Base-by-base conservation (phyloP, 2,888 invertebrate species). In the Rhodophaea formosa region DNA sequence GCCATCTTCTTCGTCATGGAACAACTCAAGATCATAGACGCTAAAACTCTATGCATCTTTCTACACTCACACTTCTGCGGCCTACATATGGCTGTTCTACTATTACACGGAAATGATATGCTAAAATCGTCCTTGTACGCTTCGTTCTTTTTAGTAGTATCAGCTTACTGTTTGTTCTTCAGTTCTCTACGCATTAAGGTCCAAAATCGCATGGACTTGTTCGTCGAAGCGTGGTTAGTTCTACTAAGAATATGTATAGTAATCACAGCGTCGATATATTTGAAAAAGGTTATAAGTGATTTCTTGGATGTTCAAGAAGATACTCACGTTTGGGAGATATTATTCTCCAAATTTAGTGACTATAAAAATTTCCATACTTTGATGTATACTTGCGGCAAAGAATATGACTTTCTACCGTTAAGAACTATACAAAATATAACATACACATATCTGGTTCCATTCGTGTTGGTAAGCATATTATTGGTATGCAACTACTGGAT, bases 331-430 rank as follows among this genome's bases (percentile, higher is more conserved):
- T 94, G 94, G 79, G 94, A 95, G 60, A 92, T 97, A 15, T 80
- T 96, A 2, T 87, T 86, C 55, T 93, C 96, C 0, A 97, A 97
- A 76, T 92, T 97, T 56, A 92, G 93, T 0, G 80, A 91, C 65
- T 95, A 92, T 72, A 93, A 93, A 68, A 94, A 93, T 64, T 97
- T 97, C 72, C 95, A 97, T 71, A 95, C 96, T 0, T 79, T 95
- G 73, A 79, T 97, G 1, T 97, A 96, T 70, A 96, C 96, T 0
- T 96, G 96, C 77, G 94, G 95, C 0, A 91, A 93, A 0, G 96
- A 95, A 59, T 97, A 96, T 74, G 95, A 95, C 71, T 96, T 95
- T 72, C 75, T 96, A 47, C 94, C 93, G 0, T 77, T 86, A 53
- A 88, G 82, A 17, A 89, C 94, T 0, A 74, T 94, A 0, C 74